These are phyloP conservation scores for Pharmacophagus antenor DNA, from an alignment of 2,888 invertebrate genomes.

Conservation along the genomic window DNA sequence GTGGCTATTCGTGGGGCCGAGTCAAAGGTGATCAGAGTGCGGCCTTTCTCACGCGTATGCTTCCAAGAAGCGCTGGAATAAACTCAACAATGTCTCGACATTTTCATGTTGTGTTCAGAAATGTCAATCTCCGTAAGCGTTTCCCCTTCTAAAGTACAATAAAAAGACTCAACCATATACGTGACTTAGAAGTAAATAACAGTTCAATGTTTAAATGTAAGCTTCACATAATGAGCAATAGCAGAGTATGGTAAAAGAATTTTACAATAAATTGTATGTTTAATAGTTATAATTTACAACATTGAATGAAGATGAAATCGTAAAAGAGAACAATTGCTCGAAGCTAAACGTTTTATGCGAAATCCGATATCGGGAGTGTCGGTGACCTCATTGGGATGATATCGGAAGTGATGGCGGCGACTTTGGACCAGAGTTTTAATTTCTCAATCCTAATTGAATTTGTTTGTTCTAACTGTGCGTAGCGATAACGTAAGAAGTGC, in stretches of 20 bases:
- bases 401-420: conserved; percentile 60
- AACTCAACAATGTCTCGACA: conserved; percentile 28
- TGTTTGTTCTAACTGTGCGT: conserved; percentile 64
- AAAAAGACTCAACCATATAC: conserved; percentile 47
- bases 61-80: conserved; percentile 36
- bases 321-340: conserved; percentile 43
- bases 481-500: conserved; percentile 60
- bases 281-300: conserved; percentile 30
- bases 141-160: conserved; percentile 40
- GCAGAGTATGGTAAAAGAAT: conserved; percentile 14
- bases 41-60: conserved; percentile 51
- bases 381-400: conserved; percentile 54
- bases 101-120: conserved; percentile 30
- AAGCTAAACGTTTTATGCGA: conserved; percentile 48
- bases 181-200: conserved; percentile 33
- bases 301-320: conserved; percentile 34
- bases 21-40: conserved; percentile 60
- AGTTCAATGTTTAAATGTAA: conserved; percentile 9
- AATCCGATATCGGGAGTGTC: conserved; percentile 53
- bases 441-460: conserved; percentile 80
- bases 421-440: conserved; percentile 66
- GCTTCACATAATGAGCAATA: not conserved
- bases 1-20: conserved; percentile 45
- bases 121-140: conserved; percentile 26
- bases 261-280: conserved; percentile 24